Percentiles rank a stretch among this genome's conserved stretches.
Conservation (phyloP, 1,140 invertebrate species). For the Atta texana region DNA sequence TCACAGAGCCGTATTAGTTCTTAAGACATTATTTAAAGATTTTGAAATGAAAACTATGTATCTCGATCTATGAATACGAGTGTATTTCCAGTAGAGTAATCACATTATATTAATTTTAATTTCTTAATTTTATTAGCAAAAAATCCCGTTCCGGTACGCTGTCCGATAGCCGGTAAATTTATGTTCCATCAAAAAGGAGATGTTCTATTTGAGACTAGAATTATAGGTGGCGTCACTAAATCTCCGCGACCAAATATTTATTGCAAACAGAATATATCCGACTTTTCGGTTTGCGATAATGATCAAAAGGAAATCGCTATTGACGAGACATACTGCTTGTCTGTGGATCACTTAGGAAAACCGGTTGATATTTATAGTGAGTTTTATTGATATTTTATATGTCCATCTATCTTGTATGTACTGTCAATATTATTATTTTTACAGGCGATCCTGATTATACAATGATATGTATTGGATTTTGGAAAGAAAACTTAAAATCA, state of each 20-base stretch:
- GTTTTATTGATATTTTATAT: slow-evolving; percentile 63
- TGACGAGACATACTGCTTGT: slow-evolving; percentile 97
- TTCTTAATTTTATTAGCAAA: slow-evolving; percentile 88
- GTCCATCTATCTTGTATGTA: neutral
- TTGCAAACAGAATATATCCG: slow-evolving; percentile 97
- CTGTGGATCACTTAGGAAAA: slow-evolving; percentile 97
- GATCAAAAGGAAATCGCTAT: slow-evolving; percentile 97
- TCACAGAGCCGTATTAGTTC: no score
- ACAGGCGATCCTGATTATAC: slow-evolving; percentile 97
- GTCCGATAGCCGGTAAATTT: slow-evolving; percentile 98
- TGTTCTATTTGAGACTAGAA: slow-evolving; percentile 95
- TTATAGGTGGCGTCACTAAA: slow-evolving; percentile 96
- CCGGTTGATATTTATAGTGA: slow-evolving; percentile 97
- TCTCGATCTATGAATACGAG: no score
- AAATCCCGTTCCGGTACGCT: slow-evolving; percentile 96
- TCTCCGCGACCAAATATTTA: slow-evolving; percentile 96
- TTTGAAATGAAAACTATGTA: no score
- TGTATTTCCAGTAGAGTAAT: neutral
- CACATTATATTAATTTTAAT: neutral
- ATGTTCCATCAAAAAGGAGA: slow-evolving; percentile 96
- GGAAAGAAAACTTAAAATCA: slow-evolving; percentile 99
- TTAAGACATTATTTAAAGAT: no score
- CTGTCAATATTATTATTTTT: slow-evolving; percentile 49
- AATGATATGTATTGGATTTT: slow-evolving; percentile 98
- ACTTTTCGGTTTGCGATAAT: slow-evolving; percentile 96